Percentiles rank a stretch among this genome's conserved stretches.
Conservation (phyloP, 2,113 vertebrate species). For the Chelonoidis abingdonii region DNA sequence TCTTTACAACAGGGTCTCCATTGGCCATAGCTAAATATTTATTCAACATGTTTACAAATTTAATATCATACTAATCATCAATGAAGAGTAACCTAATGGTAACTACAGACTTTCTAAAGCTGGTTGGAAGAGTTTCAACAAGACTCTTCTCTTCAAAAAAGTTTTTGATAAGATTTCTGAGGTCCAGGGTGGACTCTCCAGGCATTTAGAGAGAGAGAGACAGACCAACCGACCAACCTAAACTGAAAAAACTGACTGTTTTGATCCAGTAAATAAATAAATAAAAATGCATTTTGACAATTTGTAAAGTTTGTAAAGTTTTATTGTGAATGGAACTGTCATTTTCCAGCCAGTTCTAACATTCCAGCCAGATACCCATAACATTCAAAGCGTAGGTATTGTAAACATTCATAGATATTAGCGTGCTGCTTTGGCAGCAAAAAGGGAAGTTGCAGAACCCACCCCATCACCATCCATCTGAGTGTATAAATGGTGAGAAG, state of each 20-base stretch:
- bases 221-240: not conserved
- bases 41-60: constrained; percentile 58
- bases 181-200: not conserved
- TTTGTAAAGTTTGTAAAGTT: not conserved
- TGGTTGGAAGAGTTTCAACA: constrained; percentile 41
- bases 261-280: not conserved
- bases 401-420: not conserved
- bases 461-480: not conserved
- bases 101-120: constrained; percentile 42
- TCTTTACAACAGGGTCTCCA: constrained; percentile 65
- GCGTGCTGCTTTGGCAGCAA: not conserved
- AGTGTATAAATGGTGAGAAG: not conserved
- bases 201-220: not conserved
- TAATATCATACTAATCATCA: constrained; percentile 64
- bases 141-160: constrained; percentile 50
- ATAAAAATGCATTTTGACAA: not conserved
- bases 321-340: not conserved
- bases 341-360: not conserved
- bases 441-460: not conserved
- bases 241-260: not conserved
- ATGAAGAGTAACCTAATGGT: constrained; percentile 57
- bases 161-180: not conserved
- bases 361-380: not conserved
- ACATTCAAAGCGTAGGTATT: not conserved
- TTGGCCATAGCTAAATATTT: constrained; percentile 63